Conservation (phyloP, 2,797 vertebrate species). For the Menidia menidia region DNA sequence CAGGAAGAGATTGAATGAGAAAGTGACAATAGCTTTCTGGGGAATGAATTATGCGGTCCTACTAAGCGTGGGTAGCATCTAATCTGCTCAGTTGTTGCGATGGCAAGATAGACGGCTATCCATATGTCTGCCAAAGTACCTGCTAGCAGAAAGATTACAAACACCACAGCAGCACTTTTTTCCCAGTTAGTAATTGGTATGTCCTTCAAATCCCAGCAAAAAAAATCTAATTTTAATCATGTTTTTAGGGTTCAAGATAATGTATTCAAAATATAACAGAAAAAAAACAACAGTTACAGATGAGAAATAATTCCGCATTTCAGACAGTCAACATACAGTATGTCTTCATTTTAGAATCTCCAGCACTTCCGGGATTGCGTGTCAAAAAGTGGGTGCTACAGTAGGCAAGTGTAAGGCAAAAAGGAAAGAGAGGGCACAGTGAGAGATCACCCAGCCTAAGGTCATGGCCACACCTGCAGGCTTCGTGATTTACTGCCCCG, state of each 20-base stretch:
- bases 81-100: conserved; percentile 65
- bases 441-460: conserved; percentile 52
- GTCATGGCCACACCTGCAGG: conserved; percentile 79
- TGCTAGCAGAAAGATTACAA: conserved; percentile 57
- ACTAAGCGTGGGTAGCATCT: conserved; percentile 59
- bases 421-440: conserved; percentile 33
- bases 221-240: background rate
- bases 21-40: conserved; percentile 66
- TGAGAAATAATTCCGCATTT: background rate
- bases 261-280: background rate
- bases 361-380: conserved; percentile 26
- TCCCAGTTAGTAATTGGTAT: conserved; percentile 17
- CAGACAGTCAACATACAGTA: background rate
- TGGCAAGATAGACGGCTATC: conserved; percentile 54
- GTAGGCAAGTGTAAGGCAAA: conserved; percentile 14
- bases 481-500: conserved; percentile 85
- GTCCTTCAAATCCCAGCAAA: conserved; percentile 24
- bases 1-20: conserved; percentile 57
- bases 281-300: background rate
- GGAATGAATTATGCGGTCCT: conserved; percentile 63
- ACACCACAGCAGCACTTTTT: conserved; percentile 17
- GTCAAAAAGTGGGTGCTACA: background rate
- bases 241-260: background rate
- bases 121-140: conserved; percentile 57
- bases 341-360: background rate